phyloP scores from a whole-genome alignment of 2,797 vertebrate species.

The Cirrhinus mrigala region DNA sequence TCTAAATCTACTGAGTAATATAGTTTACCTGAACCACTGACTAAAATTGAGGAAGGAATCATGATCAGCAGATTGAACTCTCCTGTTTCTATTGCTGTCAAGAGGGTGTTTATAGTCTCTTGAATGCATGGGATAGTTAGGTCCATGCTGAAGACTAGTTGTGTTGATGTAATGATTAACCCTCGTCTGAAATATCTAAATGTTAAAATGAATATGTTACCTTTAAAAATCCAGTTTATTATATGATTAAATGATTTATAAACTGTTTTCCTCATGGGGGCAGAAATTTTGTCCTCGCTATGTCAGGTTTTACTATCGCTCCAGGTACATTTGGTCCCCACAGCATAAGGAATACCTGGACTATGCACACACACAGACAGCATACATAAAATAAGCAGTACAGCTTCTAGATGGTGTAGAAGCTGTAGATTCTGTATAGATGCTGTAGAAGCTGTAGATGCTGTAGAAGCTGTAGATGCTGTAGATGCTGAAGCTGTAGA shows the following conservation, averaged over 20 bases:
- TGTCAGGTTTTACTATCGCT: no score
- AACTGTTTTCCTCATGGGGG: no score
- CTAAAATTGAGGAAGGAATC: not conserved
- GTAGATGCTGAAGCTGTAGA: not conserved
- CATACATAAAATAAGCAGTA: not conserved
- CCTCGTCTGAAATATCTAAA: not conserved
- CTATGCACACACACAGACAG: not conserved
- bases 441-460: no score
- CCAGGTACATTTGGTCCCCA: no score
- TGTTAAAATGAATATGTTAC: not conserved
- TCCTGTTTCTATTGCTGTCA: not conserved
- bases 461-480: not conserved
- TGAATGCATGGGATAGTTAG: not conserved
- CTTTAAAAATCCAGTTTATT: not conserved
- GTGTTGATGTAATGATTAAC: not conserved
- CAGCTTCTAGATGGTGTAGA: no score
- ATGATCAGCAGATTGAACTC: not conserved
- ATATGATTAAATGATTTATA: no score
- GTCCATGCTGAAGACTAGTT: not conserved
- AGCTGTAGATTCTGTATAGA: no score
- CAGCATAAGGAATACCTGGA: no score
- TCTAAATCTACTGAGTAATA: not conserved
- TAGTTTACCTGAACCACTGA: constrained; percentile 16
- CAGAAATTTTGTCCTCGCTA: no score
- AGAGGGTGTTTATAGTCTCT: not conserved